Evolutionary conservation across 23 tunicate species (phyloP).

Genomic region (Styela plicata): DNA sequence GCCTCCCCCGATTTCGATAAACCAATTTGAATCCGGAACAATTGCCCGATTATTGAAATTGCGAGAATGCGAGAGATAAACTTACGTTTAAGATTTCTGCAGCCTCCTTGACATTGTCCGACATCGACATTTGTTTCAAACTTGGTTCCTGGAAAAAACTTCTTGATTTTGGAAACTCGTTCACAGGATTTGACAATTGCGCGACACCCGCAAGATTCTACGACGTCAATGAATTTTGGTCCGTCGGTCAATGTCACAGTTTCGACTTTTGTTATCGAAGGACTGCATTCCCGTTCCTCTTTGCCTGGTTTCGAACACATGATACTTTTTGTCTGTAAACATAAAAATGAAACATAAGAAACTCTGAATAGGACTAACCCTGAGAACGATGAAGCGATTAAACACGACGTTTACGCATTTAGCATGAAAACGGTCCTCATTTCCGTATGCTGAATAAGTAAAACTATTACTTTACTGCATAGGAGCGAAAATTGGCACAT

Average conservation of each 20-base stretch:
- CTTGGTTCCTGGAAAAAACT: constrained; percentile 61
- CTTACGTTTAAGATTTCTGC: constrained; percentile 49
- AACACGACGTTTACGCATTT: too few relatives aligned
- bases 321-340: not conserved
- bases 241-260: constrained; percentile 39
- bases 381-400: too few relatives aligned
- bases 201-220: constrained; percentile 68
- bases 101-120: constrained; percentile 65
- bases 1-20: too few relatives aligned
- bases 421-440: too few relatives aligned
- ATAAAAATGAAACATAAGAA: too few relatives aligned
- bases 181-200: constrained; percentile 57
- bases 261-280: constrained; percentile 50
- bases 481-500: too few relatives aligned
- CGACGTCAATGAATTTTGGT: constrained; percentile 55
- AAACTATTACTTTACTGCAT: too few relatives aligned
- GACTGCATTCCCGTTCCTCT: constrained; percentile 30
- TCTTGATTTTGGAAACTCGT: constrained; percentile 52
- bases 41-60: too few relatives aligned
- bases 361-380: too few relatives aligned
- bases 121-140: constrained; percentile 69
- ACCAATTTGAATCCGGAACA: too few relatives aligned
- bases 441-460: too few relatives aligned
- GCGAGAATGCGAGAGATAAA: not conserved
- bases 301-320: not conserved